These are phyloP conservation scores for Tribolium castaneum DNA, from an alignment of 1,140 invertebrate species.

Conservation along the genomic window DNA sequence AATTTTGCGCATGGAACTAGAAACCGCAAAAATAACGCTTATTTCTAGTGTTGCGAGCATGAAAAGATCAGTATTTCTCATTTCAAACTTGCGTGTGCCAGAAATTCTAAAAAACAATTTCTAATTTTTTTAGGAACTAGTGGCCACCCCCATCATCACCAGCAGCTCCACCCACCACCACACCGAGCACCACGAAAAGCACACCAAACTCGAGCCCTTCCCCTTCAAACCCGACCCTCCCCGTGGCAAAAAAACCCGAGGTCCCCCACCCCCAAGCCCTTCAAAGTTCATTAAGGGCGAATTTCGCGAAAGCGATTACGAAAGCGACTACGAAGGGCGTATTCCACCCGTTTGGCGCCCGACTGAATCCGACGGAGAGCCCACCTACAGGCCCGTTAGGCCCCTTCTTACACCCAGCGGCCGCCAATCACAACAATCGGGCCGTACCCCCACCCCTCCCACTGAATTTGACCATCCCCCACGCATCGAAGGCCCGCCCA, in stretches of 20 bases:
- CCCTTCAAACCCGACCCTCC: slow-evolving; percentile 64
- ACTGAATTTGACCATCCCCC: slow-evolving; percentile 69
- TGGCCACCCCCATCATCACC: slow-evolving; percentile 61
- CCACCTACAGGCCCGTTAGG: slow-evolving; percentile 70
- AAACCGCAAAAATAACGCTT: neutral
- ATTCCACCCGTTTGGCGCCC: slow-evolving; percentile 73
- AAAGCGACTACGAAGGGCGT: slow-evolving; percentile 77
- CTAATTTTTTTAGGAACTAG: slow-evolving; percentile 63
- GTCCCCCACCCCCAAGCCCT: slow-evolving; percentile 68
- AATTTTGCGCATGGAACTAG: neutral
- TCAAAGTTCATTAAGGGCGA: slow-evolving; percentile 77
- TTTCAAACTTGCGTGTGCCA: neutral
- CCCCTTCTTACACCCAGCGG: slow-evolving; percentile 68
- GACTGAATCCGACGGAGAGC: slow-evolving; percentile 67
- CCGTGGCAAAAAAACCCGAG: slow-evolving; percentile 61
- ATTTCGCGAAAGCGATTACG: slow-evolving; percentile 78
- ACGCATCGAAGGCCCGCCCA: slow-evolving; percentile 62
- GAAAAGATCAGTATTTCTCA: too few species aligned
- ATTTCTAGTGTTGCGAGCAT: neutral
- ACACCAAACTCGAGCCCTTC: slow-evolving; percentile 65
- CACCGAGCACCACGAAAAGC: slow-evolving; percentile 58
- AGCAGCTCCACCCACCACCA: slow-evolving; percentile 59
- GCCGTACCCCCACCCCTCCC: slow-evolving; percentile 67
- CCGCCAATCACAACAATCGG: slow-evolving; percentile 61
- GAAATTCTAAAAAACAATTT: neutral